Evolutionary conservation across 2,797 vertebrate genomes (phyloP).

Genomic region (Enteromius unitaeniatus): DNA sequence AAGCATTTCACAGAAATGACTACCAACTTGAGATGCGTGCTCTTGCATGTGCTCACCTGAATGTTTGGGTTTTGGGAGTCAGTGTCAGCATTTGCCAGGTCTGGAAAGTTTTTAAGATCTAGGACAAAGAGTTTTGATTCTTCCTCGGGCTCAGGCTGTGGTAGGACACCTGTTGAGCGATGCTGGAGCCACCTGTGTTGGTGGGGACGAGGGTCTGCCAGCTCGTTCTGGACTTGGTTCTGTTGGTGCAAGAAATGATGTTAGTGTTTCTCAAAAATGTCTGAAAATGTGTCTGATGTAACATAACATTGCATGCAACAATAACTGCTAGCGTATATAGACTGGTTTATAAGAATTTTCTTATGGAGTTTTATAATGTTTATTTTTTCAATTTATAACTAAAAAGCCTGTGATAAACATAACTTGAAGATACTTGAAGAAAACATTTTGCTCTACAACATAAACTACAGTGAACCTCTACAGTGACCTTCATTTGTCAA

Average conservation of each 20-base stretch:
- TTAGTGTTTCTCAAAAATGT: constrained; percentile 58
- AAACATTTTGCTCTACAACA: not conserved
- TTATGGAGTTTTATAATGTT: not conserved
- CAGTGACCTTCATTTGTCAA: not conserved
- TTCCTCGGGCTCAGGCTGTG: constrained; percentile 69
- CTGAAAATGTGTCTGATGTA: constrained; percentile 73
- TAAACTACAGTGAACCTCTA: not conserved
- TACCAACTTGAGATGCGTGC: not conserved
- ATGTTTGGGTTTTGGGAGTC: constrained; percentile 91
- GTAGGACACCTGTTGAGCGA: constrained; percentile 69
- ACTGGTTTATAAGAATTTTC: not conserved
- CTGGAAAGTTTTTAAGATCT: constrained; percentile 88
- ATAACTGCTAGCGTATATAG: not conserved
- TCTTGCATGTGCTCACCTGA: constrained; percentile 76
- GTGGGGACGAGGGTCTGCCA: constrained; percentile 69
- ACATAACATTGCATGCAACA: not conserved
- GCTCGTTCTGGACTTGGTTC: constrained; percentile 78
- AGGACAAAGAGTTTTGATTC: constrained; percentile 84
- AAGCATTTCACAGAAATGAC: constrained; percentile 2
- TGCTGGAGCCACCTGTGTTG: constrained; percentile 76
- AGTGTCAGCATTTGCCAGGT: constrained; percentile 83
- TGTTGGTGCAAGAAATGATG: constrained; percentile 66
- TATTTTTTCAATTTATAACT: not conserved
- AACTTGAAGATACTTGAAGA: not conserved
- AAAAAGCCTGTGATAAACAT: not conserved